Conservation (phyloP, 2,888 invertebrate genomes). For the Acheta domesticus region DNA sequence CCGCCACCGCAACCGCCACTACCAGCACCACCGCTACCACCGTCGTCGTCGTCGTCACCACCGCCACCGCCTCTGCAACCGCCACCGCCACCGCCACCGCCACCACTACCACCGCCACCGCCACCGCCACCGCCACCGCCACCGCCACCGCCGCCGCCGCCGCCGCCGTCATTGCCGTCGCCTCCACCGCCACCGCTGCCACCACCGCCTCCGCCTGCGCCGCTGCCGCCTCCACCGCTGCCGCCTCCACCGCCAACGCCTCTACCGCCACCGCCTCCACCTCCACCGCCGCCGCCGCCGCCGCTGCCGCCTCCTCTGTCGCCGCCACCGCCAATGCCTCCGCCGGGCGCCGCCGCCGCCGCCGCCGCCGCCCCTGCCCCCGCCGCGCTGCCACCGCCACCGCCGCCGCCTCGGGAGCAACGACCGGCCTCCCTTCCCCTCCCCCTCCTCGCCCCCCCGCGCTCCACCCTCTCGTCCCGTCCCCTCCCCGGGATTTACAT, state of each 20-base stretch:
- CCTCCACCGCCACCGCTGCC: background rate
- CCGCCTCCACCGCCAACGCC: background rate
- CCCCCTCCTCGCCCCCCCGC: background rate
- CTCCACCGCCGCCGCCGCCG: background rate
- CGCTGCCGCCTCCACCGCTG: background rate
- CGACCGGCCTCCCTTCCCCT: background rate
- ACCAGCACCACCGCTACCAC: background rate
- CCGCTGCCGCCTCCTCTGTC: background rate
- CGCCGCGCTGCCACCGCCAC: background rate
- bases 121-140: background rate
- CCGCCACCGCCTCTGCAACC: background rate
- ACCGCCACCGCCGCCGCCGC: background rate
- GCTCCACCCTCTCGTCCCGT: background rate
- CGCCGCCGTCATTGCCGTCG: background rate
- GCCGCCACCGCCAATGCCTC: background rate
- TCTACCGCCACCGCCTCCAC: background rate
- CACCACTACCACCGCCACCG: too few relatives aligned
- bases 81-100: background rate
- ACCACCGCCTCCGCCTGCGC: background rate
- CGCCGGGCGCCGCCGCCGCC: background rate
- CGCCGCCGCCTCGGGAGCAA: background rate
- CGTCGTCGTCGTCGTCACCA: background rate
- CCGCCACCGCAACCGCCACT: background rate
- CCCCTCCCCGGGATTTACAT: constrained; percentile 12
- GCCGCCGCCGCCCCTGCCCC: background rate